These are phyloP conservation scores for Perca fluviatilis DNA, from an alignment of 2,113 vertebrate species.

Conservation along the genomic window DNA sequence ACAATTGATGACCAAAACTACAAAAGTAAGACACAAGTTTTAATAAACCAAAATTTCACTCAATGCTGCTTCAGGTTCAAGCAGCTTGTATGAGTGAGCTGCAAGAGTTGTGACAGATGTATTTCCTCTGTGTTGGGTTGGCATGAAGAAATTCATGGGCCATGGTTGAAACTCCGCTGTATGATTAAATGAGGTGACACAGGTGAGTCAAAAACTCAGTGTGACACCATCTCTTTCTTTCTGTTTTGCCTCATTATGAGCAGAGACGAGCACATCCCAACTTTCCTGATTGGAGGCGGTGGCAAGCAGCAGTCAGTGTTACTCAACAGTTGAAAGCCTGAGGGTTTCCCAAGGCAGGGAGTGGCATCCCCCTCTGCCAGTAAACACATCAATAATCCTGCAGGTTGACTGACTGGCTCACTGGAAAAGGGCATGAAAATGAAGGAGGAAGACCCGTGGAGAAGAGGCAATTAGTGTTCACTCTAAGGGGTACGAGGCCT, in stretches of 20 bases:
- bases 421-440: conserved; percentile 50
- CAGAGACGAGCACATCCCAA: conserved; percentile 38
- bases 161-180: neutral
- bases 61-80: neutral
- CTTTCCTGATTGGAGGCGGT: conserved; percentile 53
- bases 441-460: conserved; percentile 53
- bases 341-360: conserved; percentile 71
- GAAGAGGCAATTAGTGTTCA: conserved; percentile 63
- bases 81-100: conserved; percentile 3
- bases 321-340: conserved; percentile 71
- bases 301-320: conserved; percentile 52
- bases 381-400: conserved; percentile 78
- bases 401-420: conserved; percentile 68
- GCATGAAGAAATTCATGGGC: neutral
- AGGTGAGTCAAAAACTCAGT: conserved; percentile 40
- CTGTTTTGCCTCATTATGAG: conserved; percentile 44
- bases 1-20: neutral
- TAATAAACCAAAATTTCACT: neutral
- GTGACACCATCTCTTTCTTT: conserved; percentile 20
- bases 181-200: conserved; percentile 43
- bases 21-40: neutral
- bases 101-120: conserved; percentile 2
- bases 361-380: conserved; percentile 47
- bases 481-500: conserved; percentile 30
- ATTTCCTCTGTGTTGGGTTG: conserved; percentile 15